Evolutionary conservation across 2,797 vertebrate species (phyloP).

Genomic region (Spheniscus humboldti): DNA sequence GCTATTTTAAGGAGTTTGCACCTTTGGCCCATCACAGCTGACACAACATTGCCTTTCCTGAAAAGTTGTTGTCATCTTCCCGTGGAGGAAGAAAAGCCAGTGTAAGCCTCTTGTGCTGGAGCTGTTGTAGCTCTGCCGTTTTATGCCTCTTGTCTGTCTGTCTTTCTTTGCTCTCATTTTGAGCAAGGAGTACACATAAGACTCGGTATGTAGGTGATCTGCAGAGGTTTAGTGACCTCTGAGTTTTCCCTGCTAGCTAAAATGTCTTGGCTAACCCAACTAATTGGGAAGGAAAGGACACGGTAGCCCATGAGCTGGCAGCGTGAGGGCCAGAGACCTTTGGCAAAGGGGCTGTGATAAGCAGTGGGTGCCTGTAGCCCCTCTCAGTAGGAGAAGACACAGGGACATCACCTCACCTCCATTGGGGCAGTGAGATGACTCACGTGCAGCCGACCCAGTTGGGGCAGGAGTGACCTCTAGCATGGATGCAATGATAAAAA

Average conservation of each 20-base stretch:
- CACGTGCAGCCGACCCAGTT: not conserved
- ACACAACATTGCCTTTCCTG: not conserved
- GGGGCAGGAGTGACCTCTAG: not conserved
- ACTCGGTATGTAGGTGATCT: not conserved
- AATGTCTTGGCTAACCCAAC: not conserved
- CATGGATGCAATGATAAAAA: not conserved
- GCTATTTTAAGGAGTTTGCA: not conserved
- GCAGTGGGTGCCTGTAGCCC: not conserved
- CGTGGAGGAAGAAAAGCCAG: not conserved
- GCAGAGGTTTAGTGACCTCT: not conserved
- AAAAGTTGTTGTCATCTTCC: not conserved
- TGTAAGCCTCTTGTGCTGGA: not conserved
- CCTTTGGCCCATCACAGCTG: not conserved
- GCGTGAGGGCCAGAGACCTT: not conserved
- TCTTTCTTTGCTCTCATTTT: not conserved
- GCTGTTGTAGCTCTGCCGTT: not conserved
- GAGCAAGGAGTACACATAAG: not conserved
- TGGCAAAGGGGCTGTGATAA: not conserved
- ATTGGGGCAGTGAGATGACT: not conserved
- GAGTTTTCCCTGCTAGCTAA: not conserved
- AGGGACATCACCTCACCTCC: not conserved
- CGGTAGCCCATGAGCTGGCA: not conserved
- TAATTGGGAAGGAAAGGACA: not conserved
- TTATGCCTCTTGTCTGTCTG: not conserved
- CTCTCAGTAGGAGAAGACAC: not conserved